A percentile compares a stretch with the other conserved stretches of the same genome.
These are phyloP conservation scores for Tipula unca DNA, from an alignment of 2,888 invertebrate species.

Conservation along the genomic window DNA sequence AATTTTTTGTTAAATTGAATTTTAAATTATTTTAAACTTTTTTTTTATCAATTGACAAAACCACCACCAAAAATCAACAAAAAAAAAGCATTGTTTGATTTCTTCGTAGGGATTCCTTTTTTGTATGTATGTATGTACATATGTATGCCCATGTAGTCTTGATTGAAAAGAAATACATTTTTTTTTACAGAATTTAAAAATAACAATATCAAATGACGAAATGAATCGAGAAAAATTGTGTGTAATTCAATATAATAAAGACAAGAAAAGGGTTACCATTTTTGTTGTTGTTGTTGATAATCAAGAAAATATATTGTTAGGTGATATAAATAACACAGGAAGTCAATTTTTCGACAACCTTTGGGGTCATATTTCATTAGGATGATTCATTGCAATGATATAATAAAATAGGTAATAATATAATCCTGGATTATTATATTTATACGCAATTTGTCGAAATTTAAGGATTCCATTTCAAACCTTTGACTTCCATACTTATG, in stretches of 20 bases:
- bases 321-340: neutral
- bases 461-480: neutral
- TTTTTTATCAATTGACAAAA: neutral
- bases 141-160: neutral
- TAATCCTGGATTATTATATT: neutral
- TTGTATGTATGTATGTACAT: neutral
- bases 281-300: neutral
- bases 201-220: neutral
- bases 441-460: neutral
- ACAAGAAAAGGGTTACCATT: neutral
- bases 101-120: neutral
- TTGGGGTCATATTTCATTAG: neutral
- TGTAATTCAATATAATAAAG: neutral
- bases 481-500: neutral
- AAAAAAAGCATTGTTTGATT: neutral
- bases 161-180: neutral
- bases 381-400: neutral
- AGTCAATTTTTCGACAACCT: neutral
- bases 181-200: neutral
- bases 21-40: too few species aligned
- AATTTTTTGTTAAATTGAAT: too few species aligned
- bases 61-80: neutral
- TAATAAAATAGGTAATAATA: neutral
- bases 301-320: neutral
- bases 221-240: neutral